Evolutionary conservation across 1,140 invertebrate genomes (phyloP), one percentile per base, ranked within the genome.

Genomic region (Dendrolimus punctatus): DNA sequence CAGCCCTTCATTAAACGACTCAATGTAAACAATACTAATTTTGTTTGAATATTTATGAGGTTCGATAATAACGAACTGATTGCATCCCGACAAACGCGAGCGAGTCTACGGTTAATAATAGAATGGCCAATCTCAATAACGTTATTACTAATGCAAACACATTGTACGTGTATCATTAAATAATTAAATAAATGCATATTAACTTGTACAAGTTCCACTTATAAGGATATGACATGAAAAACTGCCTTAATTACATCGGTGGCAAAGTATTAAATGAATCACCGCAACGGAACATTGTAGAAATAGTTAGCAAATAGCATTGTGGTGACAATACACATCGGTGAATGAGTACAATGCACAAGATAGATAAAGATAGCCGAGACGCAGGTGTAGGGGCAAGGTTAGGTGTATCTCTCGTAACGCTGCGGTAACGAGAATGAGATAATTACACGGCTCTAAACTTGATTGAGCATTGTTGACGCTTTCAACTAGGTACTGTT

Each of bases 1-100:
- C 60, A 67, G 61, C 65, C 70, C 72, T 72, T 71, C 62, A 64
- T 72, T 72, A 58, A 53, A 56, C 54, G 56, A 60, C 49, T 55
- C 49, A 41, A 40, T 56, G 55, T 46, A 53, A 60, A 53, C 41
- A 52, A 46, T 9, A 59, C 57, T 64, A 51, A 71, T 66, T 70
- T 64, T 52, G 47, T 50, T 49, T 44, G 39, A 42, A 44, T 51
- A 43, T 46, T n/a, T 42, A 46, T 51, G 38, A 49, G 23, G 36
- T 6, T 36, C 41, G 37, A 55, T 50, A 37, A 46, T 23, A 46
- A 46, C 39, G 41, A 39, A 53, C 46, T 53, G 38, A 53, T 46
- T 43, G 44, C 44, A 45, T 38, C 10, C 6, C 51, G 23, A 23
- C 23, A 23, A 23, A 23, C 23, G 23, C 23, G 23, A 23, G 3